Base-by-base conservation (phyloP, 1,140 invertebrate species). In the Cataglyphis hispanica region DNA sequence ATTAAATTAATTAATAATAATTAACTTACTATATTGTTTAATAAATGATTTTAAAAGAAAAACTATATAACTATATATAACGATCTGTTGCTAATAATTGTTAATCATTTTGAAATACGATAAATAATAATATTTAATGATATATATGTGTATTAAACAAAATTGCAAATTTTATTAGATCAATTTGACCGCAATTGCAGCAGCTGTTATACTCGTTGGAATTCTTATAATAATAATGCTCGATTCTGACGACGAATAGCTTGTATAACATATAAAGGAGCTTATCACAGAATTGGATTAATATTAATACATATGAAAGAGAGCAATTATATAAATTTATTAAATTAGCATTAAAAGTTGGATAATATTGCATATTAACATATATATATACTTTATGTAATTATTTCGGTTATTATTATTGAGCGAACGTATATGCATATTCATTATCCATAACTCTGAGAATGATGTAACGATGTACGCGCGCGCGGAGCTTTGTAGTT, bases 361-460 rank as follows among this genome's bases (percentile, higher is more conserved):
- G 25, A 27, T 37, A 58, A 64, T 61, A 37, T 6, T 43, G 58
- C 22, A 76, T 77, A 77, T 50, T 77, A 75, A 75, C 25, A 58
- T 3, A 31, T 31, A 31, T 31, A 31, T 31, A 31, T 10, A 75
- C 53, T 77, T 77, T 76, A 74, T 37, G n/a, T 37, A 58, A 19
- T 64, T 77, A 77, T 67, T 67, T 34, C 16, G 25, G 43, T 53
- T n/a, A 64, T 53, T 37, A 22, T 27, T 77, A 67, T 67, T 80
- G 69, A 80, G 67, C 6, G 40, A 53, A 46, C 63, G 25, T 22
- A 31, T 16, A 40, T 76, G 56, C 53, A 43, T 61, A 37, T 43
- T 76, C 74, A 80, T 80, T 80, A 80, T 43, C 22, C 63, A 31
- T 69, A 78, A 80, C 63, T 80, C 46, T 22, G 31, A 10, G 25